Evolutionary conservation across 1,140 invertebrate species (phyloP), one percentile per base, ranked within the genome.

Genomic region (Caenorhabditis inopinata): DNA sequence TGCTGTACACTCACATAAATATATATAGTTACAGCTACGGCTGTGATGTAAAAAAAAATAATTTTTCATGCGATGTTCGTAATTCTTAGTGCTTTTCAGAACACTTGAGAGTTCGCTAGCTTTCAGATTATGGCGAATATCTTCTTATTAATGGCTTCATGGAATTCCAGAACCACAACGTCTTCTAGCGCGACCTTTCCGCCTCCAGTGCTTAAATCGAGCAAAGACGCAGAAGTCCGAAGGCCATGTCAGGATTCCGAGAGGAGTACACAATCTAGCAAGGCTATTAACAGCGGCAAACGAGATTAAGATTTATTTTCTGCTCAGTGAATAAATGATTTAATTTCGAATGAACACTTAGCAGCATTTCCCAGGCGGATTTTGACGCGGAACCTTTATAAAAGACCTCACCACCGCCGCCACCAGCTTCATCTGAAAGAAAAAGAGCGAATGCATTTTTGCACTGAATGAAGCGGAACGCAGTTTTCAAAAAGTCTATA

Each of bases 61-160:
- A 48, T 0, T 2, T 48, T 48, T 48, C n/a, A 11, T 48, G n/a
- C n/a, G n/a, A n/a, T 48, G 0, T 48, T 48, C 4, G 1, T 48
- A 0, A 6, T 18, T 14, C n/a, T 5, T 51, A 11, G 7, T 51
- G 23, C 49, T n/a, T n/a, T n/a, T 7, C 49, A 25, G 6, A 51
- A 5, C 0, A 14, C 27, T 21, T 42, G 38, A 6, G 38, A 35
- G 9, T 32, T 32, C 4, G 21, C 9, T 38, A 18, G n/a, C 23
- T 38, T 38, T 9, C 32, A 68, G 58, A 68, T n/a, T n/a, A n/a
- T 14, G 38, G 38, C 58, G 58, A 68, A 68, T 68, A n/a, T 68
- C 35, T 68, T 68, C n/a, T 25, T 68, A 1, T 2, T 68, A 5
- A 68, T 68, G 58, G 58, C 58, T 35, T 23, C 23, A n/a, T 58